Evolutionary conservation across 2,888 invertebrate species (phyloP).

Genomic region (Caenorhabditis parvicauda): DNA sequence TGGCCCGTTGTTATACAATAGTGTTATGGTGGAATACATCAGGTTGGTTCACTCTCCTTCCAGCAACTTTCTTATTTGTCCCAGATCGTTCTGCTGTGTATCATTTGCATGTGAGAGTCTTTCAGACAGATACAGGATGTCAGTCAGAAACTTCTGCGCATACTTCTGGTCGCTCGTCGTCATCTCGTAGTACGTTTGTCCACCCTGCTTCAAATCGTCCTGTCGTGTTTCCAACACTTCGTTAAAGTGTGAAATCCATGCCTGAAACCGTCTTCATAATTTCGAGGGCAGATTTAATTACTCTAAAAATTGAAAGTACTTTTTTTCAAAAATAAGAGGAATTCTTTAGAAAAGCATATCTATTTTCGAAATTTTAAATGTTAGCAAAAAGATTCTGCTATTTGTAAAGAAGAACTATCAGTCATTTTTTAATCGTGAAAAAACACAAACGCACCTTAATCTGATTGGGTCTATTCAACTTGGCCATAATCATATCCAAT

Average conservation of each 20-base stretch:
- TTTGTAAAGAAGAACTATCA: neutral
- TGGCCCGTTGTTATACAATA: too few species aligned
- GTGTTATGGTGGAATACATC: too few species aligned
- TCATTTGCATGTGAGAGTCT: constrained; percentile 6
- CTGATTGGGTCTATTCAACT: constrained; percentile 86
- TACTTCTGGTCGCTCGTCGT: constrained; percentile 12
- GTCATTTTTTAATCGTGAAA: too few species aligned
- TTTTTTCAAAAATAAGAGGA: too few species aligned
- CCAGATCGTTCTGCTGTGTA: constrained; percentile 13
- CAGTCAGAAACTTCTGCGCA: constrained; percentile 15
- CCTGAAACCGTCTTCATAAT: too few species aligned
- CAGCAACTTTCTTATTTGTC: constrained; percentile 7
- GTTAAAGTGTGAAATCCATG: constrained; percentile 15
- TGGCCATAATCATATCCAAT: constrained; percentile 80
- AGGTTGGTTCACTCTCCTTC: constrained; percentile 17
- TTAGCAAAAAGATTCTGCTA: neutral
- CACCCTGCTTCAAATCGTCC: constrained; percentile 10
- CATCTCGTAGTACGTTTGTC: constrained; percentile 18
- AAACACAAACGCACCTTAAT: constrained; percentile 73
- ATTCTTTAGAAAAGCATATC: neutral
- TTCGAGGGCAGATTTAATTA: too few species aligned
- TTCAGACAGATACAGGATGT: constrained; percentile 12
- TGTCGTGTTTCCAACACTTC: constrained; percentile 12
- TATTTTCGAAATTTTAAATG: neutral
- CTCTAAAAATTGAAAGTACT: too few species aligned